Percentiles rank a stretch among this genome's conserved stretches.
These are phyloP conservation scores for Drosophila aldrichi DNA, from an alignment of 2,888 invertebrate species.

Conservation along the genomic window DNA sequence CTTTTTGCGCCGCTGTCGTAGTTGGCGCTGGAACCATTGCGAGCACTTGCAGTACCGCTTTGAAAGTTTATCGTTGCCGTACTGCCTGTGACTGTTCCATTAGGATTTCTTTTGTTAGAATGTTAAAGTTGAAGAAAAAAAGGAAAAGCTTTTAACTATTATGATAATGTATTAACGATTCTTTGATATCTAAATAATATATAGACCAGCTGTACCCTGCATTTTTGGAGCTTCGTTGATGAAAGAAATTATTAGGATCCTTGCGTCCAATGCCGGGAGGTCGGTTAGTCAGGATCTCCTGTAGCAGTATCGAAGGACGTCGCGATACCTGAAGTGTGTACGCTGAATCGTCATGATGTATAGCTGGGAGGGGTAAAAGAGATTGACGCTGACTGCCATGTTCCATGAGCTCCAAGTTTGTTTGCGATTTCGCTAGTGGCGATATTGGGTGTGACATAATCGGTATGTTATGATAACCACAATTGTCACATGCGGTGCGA, in stretches of 20 bases:
- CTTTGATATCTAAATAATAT: constrained; percentile 1
- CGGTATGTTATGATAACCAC: constrained; percentile 82
- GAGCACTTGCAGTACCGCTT: constrained; percentile 66
- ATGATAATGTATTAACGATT: not conserved
- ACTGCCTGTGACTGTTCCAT: constrained; percentile 78
- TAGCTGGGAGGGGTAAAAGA: constrained; percentile 65
- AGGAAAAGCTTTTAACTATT: not conserved
- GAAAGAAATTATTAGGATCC: constrained; percentile 64
- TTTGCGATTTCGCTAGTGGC: constrained; percentile 82
- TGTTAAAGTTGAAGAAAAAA: not conserved
- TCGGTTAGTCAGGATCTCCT: constrained; percentile 86
- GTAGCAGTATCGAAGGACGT: constrained; percentile 84
- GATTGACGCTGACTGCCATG: constrained; percentile 68
- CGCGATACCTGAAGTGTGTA: constrained; percentile 84
- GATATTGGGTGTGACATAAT: constrained; percentile 84
- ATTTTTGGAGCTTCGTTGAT: constrained; percentile 61
- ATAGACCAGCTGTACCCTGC: constrained; percentile 72
- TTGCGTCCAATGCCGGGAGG: constrained; percentile 88
- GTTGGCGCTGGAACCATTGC: constrained; percentile 68
- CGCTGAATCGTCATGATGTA: constrained; percentile 80
- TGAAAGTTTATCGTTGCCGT: constrained; percentile 81
- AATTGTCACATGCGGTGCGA: constrained; percentile 82
- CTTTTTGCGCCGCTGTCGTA: constrained; percentile 78
- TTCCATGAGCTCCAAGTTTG: constrained; percentile 81
- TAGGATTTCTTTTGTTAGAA: constrained; percentile 49